A percentile compares a stretch with the other conserved stretches of the same genome.
Conservation (phyloP, 2,113 vertebrate species). For the Caloenas nicobarica region DNA sequence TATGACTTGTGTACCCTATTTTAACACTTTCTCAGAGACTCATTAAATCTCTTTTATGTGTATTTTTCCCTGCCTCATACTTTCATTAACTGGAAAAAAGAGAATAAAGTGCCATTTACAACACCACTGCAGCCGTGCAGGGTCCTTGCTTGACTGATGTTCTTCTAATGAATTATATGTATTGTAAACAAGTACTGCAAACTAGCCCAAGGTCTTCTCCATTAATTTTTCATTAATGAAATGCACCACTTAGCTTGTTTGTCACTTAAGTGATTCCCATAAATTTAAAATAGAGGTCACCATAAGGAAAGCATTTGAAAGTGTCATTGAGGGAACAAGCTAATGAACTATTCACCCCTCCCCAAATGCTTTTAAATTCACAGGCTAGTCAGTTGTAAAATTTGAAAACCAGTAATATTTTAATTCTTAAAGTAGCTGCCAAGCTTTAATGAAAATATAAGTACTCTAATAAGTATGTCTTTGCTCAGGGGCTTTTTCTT, state of each 20-base stretch:
- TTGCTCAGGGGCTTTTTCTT: background rate
- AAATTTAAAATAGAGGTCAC: conserved; percentile 75
- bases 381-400: conserved; percentile 44
- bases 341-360: conserved; percentile 59
- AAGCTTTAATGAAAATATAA: conserved; percentile 40
- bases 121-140: conserved; percentile 21
- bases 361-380: conserved; percentile 60
- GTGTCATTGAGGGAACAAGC: conserved; percentile 63
- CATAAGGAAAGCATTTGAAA: conserved; percentile 64
- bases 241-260: conserved; percentile 77
- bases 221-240: conserved; percentile 84
- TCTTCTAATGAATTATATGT: conserved; percentile 76
- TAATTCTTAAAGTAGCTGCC: conserved; percentile 47
- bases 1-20: conserved; percentile 72
- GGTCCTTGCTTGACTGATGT: conserved; percentile 62
- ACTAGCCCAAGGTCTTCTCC: conserved; percentile 71
- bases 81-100: conserved; percentile 74
- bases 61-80: conserved; percentile 66
- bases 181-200: conserved; percentile 73
- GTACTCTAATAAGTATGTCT: background rate
- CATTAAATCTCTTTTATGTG: conserved; percentile 80
- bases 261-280: conserved; percentile 76
- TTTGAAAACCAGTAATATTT: conserved; percentile 43
- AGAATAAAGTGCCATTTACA: conserved; percentile 70
- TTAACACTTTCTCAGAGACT: conserved; percentile 74